These are phyloP conservation scores for Scolanthus callimorphus DNA, from an alignment of 92 coral and sea anemone genomes.

Conservation along the genomic window DNA sequence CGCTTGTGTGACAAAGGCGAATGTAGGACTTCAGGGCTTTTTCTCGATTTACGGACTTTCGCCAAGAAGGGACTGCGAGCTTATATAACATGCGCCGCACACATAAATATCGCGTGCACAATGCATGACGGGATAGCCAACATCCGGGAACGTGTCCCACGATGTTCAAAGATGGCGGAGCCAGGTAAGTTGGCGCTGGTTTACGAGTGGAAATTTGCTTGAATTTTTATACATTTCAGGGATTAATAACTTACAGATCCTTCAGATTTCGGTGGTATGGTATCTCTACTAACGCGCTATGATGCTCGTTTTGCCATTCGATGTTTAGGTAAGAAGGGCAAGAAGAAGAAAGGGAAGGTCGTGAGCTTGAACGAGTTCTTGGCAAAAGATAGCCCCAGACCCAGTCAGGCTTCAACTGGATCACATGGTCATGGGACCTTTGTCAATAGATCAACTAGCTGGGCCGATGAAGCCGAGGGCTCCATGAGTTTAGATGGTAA, in stretches of 20 bases:
- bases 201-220: slow-evolving; percentile 13
- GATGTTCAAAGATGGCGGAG: slow-evolving; percentile 99
- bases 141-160: slow-evolving; percentile 72
- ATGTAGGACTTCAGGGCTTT: too few species aligned
- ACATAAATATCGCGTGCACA: too few species aligned
- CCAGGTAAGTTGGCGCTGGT: slow-evolving; percentile 70
- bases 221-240: slow-evolving; percentile 18
- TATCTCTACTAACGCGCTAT: background rate
- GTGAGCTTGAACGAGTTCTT: slow-evolving; percentile 79
- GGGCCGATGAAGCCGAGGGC: slow-evolving; percentile 98
- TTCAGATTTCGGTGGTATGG: background rate
- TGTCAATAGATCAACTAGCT: slow-evolving; percentile 69
- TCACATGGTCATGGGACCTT: slow-evolving; percentile 37
- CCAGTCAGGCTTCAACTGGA: slow-evolving; percentile 54
- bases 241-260: slow-evolving; percentile 10
- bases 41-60: too few species aligned
- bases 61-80: too few species aligned
- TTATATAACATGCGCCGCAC: too few species aligned
- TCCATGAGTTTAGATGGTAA: slow-evolving; percentile 77
- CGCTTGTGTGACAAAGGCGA: too few species aligned
- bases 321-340: slow-evolving; percentile 75
- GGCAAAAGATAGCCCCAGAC: slow-evolving; percentile 57
- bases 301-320: background rate
- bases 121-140: slow-evolving; percentile 19
- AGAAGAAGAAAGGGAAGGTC: slow-evolving; percentile 92